These are phyloP conservation scores for Hydractinia echinata DNA, from an alignment of 30 jellyfish, hydroid and myxozoan species.

Conservation along the genomic window DNA sequence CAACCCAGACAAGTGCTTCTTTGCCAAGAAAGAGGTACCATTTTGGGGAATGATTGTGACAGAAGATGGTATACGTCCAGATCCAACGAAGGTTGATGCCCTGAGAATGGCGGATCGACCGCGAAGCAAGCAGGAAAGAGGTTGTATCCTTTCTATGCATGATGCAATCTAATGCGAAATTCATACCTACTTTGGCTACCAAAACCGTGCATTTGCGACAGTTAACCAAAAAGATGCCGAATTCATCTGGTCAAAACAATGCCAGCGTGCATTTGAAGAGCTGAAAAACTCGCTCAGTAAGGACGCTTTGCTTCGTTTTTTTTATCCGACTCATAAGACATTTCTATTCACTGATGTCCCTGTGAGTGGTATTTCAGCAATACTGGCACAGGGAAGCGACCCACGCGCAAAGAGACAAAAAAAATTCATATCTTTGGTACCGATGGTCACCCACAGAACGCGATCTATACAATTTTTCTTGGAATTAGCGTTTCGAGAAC, in stretches of 20 bases:
- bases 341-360: constrained; percentile 42
- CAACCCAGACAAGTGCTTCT: constrained; percentile 48
- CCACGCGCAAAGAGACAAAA: too few relatives aligned
- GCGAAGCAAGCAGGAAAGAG: constrained; percentile 39
- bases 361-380: constrained; percentile 29
- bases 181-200: constrained; percentile 18
- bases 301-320: background rate
- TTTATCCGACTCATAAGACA: background rate
- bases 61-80: constrained; percentile 49
- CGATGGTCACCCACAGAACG: too few relatives aligned
- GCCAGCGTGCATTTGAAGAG: constrained; percentile 33
- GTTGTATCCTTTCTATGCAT: constrained; percentile 41
- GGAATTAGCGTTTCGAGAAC: too few relatives aligned
- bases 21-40: constrained; percentile 40
- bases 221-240: constrained; percentile 35
- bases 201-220: constrained; percentile 31
- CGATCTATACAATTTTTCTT: too few relatives aligned
- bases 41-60: constrained; percentile 53
- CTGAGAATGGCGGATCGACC: constrained; percentile 48
- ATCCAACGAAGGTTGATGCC: constrained; percentile 57
- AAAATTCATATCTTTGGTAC: too few relatives aligned
- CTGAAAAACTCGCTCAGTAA: too few relatives aligned
- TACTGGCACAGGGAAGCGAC: constrained; percentile 27
- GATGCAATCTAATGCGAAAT: constrained; percentile 42
- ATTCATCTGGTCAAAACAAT: constrained; percentile 30